phyloP scores from a whole-genome alignment of 1,140 invertebrate species.

The Drosophila neocordata region DNA sequence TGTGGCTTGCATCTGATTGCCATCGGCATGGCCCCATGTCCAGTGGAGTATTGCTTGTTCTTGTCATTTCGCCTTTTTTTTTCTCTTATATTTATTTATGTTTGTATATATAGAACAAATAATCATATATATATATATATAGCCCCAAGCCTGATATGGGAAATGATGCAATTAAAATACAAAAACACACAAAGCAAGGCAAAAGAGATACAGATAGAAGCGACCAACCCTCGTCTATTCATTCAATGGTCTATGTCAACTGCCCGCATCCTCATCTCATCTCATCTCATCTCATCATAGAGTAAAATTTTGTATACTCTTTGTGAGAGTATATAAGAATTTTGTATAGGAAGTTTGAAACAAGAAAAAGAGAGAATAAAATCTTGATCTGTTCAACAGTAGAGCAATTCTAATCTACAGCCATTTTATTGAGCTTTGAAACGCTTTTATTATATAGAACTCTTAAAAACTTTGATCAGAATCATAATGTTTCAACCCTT shows the following conservation, averaged over 20 bases:
- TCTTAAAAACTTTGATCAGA: no score
- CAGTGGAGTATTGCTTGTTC: conserved; percentile 18
- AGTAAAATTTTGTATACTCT: no score
- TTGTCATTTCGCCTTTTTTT: conserved; percentile 18
- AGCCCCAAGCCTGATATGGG: conserved; percentile 75
- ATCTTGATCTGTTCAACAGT: no score
- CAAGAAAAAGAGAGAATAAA: no score
- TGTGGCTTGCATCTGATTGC: conserved; percentile 31
- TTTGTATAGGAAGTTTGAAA: no score
- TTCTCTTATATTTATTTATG: conserved; percentile 44
- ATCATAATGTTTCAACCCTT: no score
- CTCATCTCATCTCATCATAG: background rate
- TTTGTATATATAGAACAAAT: conserved; percentile 74
- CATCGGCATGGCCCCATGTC: conserved; percentile 23
- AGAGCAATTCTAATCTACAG: no score
- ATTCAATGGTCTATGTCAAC: background rate
- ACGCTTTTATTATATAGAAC: no score
- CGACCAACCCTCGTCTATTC: background rate
- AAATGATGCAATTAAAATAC: conserved; percentile 77
- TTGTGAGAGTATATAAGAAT: no score
- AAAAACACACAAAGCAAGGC: conserved; percentile 52
- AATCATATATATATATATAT: no score
- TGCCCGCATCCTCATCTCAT: conserved; percentile 33
- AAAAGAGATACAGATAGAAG: conserved; percentile 26
- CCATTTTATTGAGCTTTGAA: no score